Percentiles rank a stretch among this genome's conserved stretches.
Evolutionary conservation across 1,140 invertebrate species (phyloP).

Genomic region (Megalopta genalis): DNA sequence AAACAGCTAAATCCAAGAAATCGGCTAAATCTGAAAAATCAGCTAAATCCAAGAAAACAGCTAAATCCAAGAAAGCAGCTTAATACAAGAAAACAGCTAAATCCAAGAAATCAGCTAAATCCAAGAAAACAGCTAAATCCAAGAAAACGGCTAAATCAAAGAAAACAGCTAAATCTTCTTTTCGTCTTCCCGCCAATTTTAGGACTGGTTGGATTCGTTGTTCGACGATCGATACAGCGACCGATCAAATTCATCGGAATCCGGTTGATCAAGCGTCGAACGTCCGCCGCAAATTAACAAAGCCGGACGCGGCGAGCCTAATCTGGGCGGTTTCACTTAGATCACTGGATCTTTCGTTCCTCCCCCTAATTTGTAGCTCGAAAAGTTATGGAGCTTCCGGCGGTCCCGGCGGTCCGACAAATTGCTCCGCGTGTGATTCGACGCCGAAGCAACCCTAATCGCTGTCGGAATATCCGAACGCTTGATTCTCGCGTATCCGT

Average conservation of each 20-base stretch:
- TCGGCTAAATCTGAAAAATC: too few species aligned
- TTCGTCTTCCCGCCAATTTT: too few species aligned
- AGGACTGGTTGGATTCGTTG: too few species aligned
- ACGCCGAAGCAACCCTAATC: neutral
- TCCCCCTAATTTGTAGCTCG: constrained; percentile 17
- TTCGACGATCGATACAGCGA: constrained; percentile 15
- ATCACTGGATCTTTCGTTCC: constrained; percentile 4
- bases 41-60: too few species aligned
- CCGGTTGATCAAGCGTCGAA: constrained; percentile 57
- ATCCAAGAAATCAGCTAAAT: too few species aligned
- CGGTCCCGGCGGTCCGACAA: neutral
- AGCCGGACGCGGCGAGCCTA: neutral
- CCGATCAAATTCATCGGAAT: constrained; percentile 63
- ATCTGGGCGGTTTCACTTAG: constrained; percentile 18
- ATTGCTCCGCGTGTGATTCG: neutral
- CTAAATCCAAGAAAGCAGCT: too few species aligned
- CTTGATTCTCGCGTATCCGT: too few species aligned
- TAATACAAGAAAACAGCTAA: too few species aligned
- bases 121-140: too few species aligned
- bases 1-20: too few species aligned
- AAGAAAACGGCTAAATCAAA: too few species aligned
- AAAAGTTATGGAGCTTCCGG: constrained; percentile 1
- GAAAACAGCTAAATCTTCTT: too few species aligned
- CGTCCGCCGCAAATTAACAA: constrained; percentile 54
- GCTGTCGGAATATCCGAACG: neutral